phyloP scores from a whole-genome alignment of 1,140 invertebrate genomes.

The Pissodes strobi region DNA sequence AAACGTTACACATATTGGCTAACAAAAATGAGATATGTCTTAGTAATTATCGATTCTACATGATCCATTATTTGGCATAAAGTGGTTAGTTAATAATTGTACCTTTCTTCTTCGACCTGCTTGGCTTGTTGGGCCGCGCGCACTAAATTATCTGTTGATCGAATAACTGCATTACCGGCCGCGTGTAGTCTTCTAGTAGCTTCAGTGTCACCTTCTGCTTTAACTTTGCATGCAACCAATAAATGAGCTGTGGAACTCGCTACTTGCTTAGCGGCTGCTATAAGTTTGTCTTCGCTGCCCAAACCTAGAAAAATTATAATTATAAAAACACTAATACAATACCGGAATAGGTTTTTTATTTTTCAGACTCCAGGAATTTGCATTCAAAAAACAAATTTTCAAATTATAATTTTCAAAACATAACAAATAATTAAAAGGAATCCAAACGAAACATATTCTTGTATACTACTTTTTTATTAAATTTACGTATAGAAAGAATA shows the following conservation, averaged over 20 bases:
- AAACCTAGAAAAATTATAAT: conserved; percentile 50
- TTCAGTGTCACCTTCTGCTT: conserved; percentile 93
- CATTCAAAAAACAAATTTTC: no score
- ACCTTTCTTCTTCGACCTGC: conserved; percentile 87
- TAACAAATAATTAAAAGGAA: no score
- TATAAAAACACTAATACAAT: background rate
- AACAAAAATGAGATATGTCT: no score
- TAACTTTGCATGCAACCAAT: conserved; percentile 95
- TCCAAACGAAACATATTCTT: no score
- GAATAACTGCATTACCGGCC: conserved; percentile 96
- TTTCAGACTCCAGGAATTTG: no score
- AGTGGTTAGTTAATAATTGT: background rate
- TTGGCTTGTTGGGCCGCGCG: conserved; percentile 91
- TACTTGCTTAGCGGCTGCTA: conserved; percentile 96
- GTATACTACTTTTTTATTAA: no score
- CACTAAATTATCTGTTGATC: conserved; percentile 96
- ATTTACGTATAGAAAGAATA: no score
- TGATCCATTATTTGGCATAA: background rate
- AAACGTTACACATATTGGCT: no score
- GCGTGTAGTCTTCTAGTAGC: conserved; percentile 91
- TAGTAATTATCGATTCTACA: background rate
- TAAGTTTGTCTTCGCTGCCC: conserved; percentile 93
- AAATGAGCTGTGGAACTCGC: conserved; percentile 96
- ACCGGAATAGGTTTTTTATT: no score
- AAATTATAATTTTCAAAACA: no score